Percentiles rank a stretch among this genome's conserved stretches.
Evolutionary conservation across 1,140 invertebrate species (phyloP).

Genomic region (Dreissena polymorpha): DNA sequence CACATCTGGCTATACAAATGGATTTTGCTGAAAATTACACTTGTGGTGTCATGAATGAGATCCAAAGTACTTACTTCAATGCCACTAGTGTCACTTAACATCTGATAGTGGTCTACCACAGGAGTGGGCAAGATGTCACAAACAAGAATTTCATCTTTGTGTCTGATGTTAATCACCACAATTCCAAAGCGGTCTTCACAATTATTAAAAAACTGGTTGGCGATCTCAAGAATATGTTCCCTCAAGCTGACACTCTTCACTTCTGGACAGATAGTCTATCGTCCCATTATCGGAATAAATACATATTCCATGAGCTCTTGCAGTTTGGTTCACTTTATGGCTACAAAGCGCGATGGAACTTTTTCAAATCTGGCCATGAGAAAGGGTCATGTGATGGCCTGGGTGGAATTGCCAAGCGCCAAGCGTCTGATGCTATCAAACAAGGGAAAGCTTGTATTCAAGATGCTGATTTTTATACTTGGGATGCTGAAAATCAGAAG

Average conservation of each 20-base stretch:
- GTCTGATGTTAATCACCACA: not conserved
- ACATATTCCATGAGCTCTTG: not conserved
- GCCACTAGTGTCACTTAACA: constrained; percentile 8
- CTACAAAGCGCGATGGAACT: not conserved
- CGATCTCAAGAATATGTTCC: not conserved
- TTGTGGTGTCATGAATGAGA: constrained; percentile 10
- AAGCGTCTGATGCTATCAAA: not conserved
- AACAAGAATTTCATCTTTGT: constrained; percentile 22
- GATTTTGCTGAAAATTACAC: constrained; percentile 37
- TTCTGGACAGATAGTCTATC: constrained; percentile 28
- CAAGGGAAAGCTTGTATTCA: not conserved
- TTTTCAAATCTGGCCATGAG: constrained; percentile 45
- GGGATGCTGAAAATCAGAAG: not conserved
- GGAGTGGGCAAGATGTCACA: not conserved
- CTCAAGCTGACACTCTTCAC: not conserved
- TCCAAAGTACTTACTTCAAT: constrained; percentile 19
- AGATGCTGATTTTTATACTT: constrained; percentile 12
- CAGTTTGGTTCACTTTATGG: not conserved
- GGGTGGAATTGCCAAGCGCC: constrained; percentile 11
- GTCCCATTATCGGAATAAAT: constrained; percentile 9
- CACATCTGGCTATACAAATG: constrained; percentile 16
- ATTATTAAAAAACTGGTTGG: not conserved
- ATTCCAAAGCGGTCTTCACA: not conserved
- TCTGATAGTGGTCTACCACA: not conserved
- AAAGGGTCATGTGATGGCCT: constrained; percentile 43